These are phyloP conservation scores for Pristionchus arcanus DNA, from an alignment of 2,888 invertebrate genomes.

Conservation along the genomic window DNA sequence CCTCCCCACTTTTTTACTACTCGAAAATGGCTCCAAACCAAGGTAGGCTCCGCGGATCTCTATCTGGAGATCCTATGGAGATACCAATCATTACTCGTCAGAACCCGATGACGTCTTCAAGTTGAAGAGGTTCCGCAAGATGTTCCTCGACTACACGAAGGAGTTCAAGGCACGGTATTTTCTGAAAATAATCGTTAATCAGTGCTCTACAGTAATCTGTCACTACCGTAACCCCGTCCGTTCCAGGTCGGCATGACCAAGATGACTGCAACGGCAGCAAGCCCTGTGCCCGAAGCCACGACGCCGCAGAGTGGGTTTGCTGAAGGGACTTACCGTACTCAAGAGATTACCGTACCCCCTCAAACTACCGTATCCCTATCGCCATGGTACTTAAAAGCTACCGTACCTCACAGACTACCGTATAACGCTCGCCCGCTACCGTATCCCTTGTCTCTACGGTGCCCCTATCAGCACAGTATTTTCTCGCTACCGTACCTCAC, in stretches of 20 bases:
- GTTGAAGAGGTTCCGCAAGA: conserved; percentile 19
- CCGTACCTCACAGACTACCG: too few relatives aligned
- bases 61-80: too few relatives aligned
- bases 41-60: background rate
- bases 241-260: background rate
- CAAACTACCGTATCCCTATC: too few relatives aligned
- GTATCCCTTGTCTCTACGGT: too few relatives aligned
- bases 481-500: too few relatives aligned
- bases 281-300: conserved; percentile 1
- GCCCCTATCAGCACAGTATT: too few relatives aligned
- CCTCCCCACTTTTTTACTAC: background rate
- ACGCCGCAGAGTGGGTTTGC: background rate
- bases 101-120: conserved; percentile 17
- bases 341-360: background rate
- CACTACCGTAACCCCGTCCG: background rate
- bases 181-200: background rate
- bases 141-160: conserved; percentile 38
- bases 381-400: background rate
- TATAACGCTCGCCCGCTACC: too few relatives aligned
- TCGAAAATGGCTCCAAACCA: background rate
- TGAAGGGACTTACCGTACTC: too few relatives aligned
- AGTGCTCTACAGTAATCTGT: background rate
- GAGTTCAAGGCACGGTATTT: background rate
- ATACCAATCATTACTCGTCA: background rate
- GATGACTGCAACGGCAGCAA: background rate